A percentile compares a stretch with the other conserved stretches of the same genome.
These are phyloP conservation scores for Andrena marginata DNA, from an alignment of 2,888 invertebrate species.

Conservation along the genomic window DNA sequence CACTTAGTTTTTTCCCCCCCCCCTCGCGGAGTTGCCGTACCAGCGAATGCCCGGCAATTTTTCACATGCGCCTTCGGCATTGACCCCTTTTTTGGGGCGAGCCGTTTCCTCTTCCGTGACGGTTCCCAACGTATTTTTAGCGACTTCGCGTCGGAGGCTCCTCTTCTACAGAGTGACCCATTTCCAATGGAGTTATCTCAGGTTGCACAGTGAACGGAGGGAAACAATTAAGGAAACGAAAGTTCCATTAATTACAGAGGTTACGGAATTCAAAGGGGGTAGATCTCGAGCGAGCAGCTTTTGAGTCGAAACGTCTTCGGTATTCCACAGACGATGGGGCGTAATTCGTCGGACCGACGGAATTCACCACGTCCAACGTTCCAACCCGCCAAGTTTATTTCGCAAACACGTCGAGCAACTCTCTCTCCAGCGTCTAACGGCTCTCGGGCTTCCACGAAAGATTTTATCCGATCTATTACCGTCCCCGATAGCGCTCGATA, in stretches of 20 bases:
- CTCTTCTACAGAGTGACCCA: constrained; percentile 9
- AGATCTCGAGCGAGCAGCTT: background rate
- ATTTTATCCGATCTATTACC: constrained; percentile 12
- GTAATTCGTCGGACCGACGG: background rate
- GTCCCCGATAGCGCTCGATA: constrained; percentile 5
- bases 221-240: background rate
- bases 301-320: background rate
- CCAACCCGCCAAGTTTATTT: background rate
- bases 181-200: constrained; percentile 20
- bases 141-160: background rate
- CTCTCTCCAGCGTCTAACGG: background rate
- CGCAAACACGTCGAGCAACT: background rate
- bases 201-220: background rate
- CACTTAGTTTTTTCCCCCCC: constrained; percentile 56
- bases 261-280: background rate
- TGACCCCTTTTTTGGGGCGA: constrained; percentile 54
- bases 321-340: background rate
- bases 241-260: background rate
- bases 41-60: constrained; percentile 38
- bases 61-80: constrained; percentile 56
- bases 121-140: constrained; percentile 54
- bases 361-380: background rate
- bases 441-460: background rate
- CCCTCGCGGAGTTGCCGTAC: background rate
- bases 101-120: constrained; percentile 47